These are phyloP conservation scores for Rhodeus uyekii DNA, from an alignment of 2,797 vertebrate species.

Conservation along the genomic window DNA sequence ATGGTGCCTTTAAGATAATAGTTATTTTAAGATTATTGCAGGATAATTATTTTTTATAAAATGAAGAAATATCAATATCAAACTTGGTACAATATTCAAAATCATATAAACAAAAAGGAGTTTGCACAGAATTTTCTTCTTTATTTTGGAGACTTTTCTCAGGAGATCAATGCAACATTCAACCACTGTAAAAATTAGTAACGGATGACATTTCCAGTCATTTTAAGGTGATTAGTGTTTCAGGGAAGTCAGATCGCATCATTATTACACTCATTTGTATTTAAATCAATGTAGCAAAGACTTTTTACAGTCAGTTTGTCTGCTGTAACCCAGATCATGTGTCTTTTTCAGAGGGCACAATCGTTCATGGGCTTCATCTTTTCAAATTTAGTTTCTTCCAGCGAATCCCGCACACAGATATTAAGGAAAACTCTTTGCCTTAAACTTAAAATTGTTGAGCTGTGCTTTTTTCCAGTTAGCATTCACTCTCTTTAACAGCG, in stretches of 20 bases:
- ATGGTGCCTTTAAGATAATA: no score
- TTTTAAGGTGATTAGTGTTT: not conserved
- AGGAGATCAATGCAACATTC: not conserved
- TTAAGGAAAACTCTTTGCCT: not conserved
- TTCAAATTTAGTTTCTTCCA: not conserved
- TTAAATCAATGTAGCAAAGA: not conserved
- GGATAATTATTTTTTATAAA: no score
- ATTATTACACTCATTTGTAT: not conserved
- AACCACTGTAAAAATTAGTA: no score
- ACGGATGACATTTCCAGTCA: not conserved
- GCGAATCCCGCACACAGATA: not conserved
- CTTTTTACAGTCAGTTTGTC: not conserved
- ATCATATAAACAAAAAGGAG: not conserved
- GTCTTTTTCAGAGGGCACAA: not conserved
- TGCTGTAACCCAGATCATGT: not conserved
- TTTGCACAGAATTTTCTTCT: not conserved
- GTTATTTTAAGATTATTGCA: not conserved
- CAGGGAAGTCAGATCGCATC: not conserved
- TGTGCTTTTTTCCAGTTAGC: constrained; percentile 63
- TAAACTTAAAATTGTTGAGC: constrained; percentile 49
- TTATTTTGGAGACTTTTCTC: not conserved
- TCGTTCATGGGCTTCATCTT: no score
- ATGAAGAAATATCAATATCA: not conserved
- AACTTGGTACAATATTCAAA: not conserved
- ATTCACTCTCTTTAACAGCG: constrained; percentile 68